Percentiles rank a stretch among this genome's conserved stretches.
These are phyloP conservation scores for Rhopalosiphum nymphaeae DNA, from an alignment of 2,888 invertebrate species.

Conservation along the genomic window DNA sequence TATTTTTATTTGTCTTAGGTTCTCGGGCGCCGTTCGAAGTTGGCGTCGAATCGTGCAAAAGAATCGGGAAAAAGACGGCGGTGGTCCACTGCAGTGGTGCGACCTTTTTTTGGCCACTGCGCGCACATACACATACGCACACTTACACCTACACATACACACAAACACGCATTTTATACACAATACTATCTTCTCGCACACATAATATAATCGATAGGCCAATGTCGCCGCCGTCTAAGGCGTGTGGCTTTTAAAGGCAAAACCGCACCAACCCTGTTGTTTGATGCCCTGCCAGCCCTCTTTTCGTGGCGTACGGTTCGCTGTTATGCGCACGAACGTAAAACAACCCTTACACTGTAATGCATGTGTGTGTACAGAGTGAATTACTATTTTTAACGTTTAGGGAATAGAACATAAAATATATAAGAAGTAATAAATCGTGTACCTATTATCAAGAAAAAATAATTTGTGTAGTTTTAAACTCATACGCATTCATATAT, in stretches of 20 bases:
- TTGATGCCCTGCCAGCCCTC: slow-evolving; percentile 7
- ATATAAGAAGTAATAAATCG: background rate
- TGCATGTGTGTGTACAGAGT: background rate
- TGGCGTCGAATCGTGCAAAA: background rate
- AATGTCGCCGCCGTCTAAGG: slow-evolving; percentile 3
- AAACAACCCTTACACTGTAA: slow-evolving; percentile 1
- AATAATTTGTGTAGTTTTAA: background rate
- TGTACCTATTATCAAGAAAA: background rate
- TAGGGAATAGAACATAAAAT: background rate
- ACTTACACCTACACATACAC: background rate
- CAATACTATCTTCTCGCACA: background rate
- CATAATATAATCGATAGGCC: slow-evolving; percentile 48
- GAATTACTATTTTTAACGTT: background rate
- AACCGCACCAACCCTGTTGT: slow-evolving; percentile 10
- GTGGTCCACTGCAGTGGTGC: background rate
- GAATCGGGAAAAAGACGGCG: background rate
- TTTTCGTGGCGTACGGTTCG: background rate
- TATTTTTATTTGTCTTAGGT: background rate
- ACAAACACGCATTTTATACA: background rate
- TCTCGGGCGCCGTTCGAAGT: background rate
- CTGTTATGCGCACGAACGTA: background rate
- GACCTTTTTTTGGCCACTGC: background rate
- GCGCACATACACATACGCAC: background rate
- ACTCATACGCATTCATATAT: background rate
- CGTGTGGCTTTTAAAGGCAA: slow-evolving; percentile 28